Conservation (phyloP, 2,113 vertebrate species). For the Poeciliopsis prolifica region DNA sequence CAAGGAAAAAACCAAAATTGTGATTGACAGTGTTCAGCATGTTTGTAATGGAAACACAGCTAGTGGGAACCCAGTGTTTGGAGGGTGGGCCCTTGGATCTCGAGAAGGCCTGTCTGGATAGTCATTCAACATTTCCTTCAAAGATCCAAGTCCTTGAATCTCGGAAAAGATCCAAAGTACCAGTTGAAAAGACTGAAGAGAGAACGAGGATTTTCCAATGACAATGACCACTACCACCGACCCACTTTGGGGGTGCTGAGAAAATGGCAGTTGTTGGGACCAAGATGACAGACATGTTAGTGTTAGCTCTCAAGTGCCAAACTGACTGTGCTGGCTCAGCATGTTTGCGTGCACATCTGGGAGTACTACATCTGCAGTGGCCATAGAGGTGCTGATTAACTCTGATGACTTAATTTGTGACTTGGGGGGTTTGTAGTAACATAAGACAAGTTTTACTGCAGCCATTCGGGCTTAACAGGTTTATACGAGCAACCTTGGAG, state of each 20-base stretch:
- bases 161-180: neutral
- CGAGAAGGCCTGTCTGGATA: too few relatives aligned
- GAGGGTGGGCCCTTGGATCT: neutral
- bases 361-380: constrained; percentile 34
- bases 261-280: constrained; percentile 4
- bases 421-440: constrained; percentile 14
- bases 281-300: constrained; percentile 26
- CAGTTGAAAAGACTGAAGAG: constrained; percentile 14
- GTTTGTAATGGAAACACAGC: too few relatives aligned
- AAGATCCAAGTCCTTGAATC: neutral
- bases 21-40: too few relatives aligned
- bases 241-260: constrained; percentile 28
- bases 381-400: constrained; percentile 26
- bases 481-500: constrained; percentile 11
- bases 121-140: too few relatives aligned
- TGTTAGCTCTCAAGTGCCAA: constrained; percentile 9
- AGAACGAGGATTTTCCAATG: constrained; percentile 37
- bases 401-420: constrained; percentile 43
- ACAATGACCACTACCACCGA: constrained; percentile 9
- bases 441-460: constrained; percentile 5
- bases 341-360: constrained; percentile 48
- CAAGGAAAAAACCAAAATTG: too few relatives aligned
- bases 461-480: neutral
- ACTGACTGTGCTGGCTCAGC: constrained; percentile 17
- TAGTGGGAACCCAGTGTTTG: neutral